A percentile compares a stretch with the other conserved stretches of the same genome.
phyloP scores from a whole-genome alignment of 2,113 vertebrate genomes.

The Oryzias curvinotus region DNA sequence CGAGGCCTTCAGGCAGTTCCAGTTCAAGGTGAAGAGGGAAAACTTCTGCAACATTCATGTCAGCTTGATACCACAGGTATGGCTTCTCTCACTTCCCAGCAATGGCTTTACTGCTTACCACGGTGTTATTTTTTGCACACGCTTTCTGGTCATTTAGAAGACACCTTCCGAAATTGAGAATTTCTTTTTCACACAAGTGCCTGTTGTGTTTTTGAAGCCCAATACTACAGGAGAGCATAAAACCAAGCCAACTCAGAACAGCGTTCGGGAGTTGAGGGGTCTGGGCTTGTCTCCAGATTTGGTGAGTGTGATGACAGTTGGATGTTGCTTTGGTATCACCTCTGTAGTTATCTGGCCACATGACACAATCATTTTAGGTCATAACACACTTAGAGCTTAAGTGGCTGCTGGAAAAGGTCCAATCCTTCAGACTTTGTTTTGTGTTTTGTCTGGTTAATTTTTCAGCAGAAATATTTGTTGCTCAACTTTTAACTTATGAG shows the following conservation, averaged over 20 bases:
- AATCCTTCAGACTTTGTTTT: no score
- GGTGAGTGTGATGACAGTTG: slow-evolving; percentile 73
- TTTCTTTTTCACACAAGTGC: background rate
- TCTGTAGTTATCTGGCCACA: background rate
- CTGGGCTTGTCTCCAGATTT: slow-evolving; percentile 94
- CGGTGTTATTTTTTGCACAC: background rate
- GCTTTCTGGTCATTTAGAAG: background rate
- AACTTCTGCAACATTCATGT: slow-evolving; percentile 98
- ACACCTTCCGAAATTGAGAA: background rate
- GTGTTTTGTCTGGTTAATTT: no score
- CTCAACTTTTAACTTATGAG: no score
- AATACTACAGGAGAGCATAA: slow-evolving; percentile 96
- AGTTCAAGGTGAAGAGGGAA: slow-evolving; percentile 94
- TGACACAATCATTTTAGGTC: background rate
- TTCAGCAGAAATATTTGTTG: no score
- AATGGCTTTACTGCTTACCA: background rate
- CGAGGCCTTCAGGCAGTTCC: slow-evolving; percentile 97
- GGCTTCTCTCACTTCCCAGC: background rate
- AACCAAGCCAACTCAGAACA: slow-evolving; percentile 97
- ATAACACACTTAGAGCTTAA: no score
- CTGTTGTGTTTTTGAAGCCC: slow-evolving; percentile 74
- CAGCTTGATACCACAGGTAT: slow-evolving; percentile 95
- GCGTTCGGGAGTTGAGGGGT: slow-evolving; percentile 91
- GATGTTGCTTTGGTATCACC: background rate
- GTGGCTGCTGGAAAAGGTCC: no score